phyloP scores from a whole-genome alignment of 2,888 invertebrate species.

The Anoplius nigerrimus region DNA sequence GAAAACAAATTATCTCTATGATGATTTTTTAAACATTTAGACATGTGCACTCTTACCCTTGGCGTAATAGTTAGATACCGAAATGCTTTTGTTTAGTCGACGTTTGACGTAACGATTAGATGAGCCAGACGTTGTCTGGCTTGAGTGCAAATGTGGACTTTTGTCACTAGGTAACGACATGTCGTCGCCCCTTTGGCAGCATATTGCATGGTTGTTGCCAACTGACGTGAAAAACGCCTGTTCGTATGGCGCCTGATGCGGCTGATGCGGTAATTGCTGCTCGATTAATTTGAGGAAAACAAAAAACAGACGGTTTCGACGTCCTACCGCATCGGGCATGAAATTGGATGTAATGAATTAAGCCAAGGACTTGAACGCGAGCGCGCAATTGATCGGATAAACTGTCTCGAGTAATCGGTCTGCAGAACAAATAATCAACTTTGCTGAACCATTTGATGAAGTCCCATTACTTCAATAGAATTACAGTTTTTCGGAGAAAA shows the following conservation, averaged over 20 bases:
- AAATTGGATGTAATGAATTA: slow-evolving; percentile 55
- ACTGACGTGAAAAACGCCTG: slow-evolving; percentile 53
- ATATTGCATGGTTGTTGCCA: slow-evolving; percentile 49
- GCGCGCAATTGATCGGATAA: slow-evolving; percentile 43
- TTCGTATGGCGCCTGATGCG: slow-evolving; percentile 43
- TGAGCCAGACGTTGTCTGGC: slow-evolving; percentile 24
- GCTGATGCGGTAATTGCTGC: slow-evolving; percentile 61
- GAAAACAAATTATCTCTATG: too few relatives aligned
- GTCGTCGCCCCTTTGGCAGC: slow-evolving; percentile 29
- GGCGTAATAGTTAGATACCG: too few relatives aligned
- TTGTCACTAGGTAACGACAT: slow-evolving; percentile 34
- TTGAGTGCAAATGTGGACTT: slow-evolving; percentile 35
- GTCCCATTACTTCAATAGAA: slow-evolving; percentile 24
- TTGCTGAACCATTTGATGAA: slow-evolving; percentile 37
- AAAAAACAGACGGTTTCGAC: slow-evolving; percentile 51
- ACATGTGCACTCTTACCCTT: too few relatives aligned
- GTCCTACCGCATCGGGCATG: slow-evolving; percentile 46
- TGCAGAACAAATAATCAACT: slow-evolving; percentile 33
- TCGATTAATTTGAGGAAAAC: slow-evolving; percentile 67
- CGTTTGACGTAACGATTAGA: not conserved
- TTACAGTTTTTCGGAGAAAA: not conserved
- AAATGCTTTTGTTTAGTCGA: not conserved
- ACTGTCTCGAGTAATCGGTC: slow-evolving; percentile 35
- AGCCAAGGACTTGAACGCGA: not conserved
- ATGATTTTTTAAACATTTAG: too few relatives aligned